Evolutionary conservation across 2,797 vertebrate species (phyloP).

Genomic region (Acanthurus leucopareius): DNA sequence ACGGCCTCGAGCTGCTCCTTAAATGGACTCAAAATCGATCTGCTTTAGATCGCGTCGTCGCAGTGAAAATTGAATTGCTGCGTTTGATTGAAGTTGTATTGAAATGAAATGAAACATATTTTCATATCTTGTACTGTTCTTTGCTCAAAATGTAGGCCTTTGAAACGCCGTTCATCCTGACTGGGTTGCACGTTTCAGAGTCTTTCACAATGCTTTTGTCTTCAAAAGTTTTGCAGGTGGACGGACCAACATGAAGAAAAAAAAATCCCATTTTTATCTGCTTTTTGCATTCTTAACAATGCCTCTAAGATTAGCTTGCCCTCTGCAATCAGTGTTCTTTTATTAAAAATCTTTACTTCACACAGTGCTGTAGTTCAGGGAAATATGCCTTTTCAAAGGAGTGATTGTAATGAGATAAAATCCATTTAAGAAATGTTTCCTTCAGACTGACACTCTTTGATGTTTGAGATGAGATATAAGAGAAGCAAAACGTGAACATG

Average conservation of each 20-base stretch:
- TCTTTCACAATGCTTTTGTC: neutral
- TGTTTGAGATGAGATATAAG: slow-evolving; percentile 63
- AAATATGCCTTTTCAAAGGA: slow-evolving; percentile 69
- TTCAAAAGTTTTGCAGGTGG: slow-evolving; percentile 5
- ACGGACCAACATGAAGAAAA: slow-evolving; percentile 14
- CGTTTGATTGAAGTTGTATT: slow-evolving; percentile 53
- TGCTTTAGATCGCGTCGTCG: slow-evolving; percentile 40
- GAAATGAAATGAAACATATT: slow-evolving; percentile 71
- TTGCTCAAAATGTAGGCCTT: slow-evolving; percentile 27
- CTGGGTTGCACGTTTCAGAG: slow-evolving; percentile 8
- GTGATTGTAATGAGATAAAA: slow-evolving; percentile 66
- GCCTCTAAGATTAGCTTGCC: slow-evolving; percentile 54
- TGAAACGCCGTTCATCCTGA: slow-evolving; percentile 17
- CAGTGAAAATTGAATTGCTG: slow-evolving; percentile 60
- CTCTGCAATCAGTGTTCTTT: slow-evolving; percentile 52
- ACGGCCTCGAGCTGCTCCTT: slow-evolving; percentile 57
- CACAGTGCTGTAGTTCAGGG: slow-evolving; percentile 35
- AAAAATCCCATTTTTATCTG: slow-evolving; percentile 33
- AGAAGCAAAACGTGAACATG: slow-evolving; percentile 60
- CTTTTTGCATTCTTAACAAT: slow-evolving; percentile 43
- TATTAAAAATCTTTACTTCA: slow-evolving; percentile 53
- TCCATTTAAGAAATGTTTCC: slow-evolving; percentile 60
- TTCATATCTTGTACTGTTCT: slow-evolving; percentile 48
- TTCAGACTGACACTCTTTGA: slow-evolving; percentile 70
- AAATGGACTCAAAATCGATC: slow-evolving; percentile 81